Percentiles rank a stretch among this genome's conserved stretches.
Conservation (phyloP, 2,888 invertebrate species). For the Thera britannica region DNA sequence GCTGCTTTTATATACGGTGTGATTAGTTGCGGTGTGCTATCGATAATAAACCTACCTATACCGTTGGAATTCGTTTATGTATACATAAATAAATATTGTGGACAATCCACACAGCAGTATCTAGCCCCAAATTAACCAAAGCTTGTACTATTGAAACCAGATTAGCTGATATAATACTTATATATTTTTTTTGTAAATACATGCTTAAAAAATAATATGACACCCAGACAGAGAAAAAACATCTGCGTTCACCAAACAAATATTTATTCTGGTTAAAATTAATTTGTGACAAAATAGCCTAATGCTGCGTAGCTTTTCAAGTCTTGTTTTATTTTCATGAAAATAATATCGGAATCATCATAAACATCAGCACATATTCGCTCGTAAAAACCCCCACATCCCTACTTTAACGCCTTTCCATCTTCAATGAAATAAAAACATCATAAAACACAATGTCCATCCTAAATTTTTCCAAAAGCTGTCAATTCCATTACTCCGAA, state of each 20-base stretch:
- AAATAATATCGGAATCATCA: not conserved
- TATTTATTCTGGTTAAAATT: too few relatives aligned
- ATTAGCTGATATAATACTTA: too few relatives aligned
- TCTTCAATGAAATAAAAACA: conserved; percentile 28
- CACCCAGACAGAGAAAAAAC: too few relatives aligned
- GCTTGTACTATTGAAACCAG: too few relatives aligned
- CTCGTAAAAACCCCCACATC: conserved; percentile 14
- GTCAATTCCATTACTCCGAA: conserved; percentile 30
- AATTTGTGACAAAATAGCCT: too few relatives aligned
- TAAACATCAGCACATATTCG: conserved; percentile 4
- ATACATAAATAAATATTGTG: too few relatives aligned
- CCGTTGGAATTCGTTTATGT: too few relatives aligned
- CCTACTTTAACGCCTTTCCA: conserved; percentile 3
- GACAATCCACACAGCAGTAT: too few relatives aligned
- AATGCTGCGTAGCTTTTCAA: not conserved
- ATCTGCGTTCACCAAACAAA: too few relatives aligned
- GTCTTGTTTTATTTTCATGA: not conserved
- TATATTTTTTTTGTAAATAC: too few relatives aligned
- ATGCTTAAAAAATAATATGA: too few relatives aligned
- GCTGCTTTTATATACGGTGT: not conserved
- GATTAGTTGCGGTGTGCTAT: not conserved
- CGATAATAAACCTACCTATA: conserved; percentile 8
- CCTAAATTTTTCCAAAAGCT: conserved; percentile 35
- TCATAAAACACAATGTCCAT: conserved; percentile 35
- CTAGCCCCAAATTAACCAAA: too few relatives aligned